Conservation (phyloP, 2,797 vertebrate species). For the Phylloscopus collybita region DNA sequence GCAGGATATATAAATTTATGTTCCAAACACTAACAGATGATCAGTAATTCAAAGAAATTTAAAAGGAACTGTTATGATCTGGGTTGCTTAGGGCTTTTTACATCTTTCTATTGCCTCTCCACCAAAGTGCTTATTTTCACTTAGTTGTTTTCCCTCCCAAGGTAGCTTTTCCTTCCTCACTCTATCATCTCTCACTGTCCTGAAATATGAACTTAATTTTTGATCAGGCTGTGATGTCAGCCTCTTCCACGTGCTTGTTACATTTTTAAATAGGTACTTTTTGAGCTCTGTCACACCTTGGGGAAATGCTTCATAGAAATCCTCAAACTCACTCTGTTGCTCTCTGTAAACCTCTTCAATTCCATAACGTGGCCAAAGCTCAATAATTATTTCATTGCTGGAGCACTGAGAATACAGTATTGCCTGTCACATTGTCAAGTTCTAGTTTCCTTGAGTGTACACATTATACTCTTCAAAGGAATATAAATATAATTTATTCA, state of each 20-base stretch:
- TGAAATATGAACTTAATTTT: neutral
- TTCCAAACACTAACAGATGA: neutral
- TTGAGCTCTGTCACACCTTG: neutral
- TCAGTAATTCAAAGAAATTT: neutral
- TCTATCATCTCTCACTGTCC: neutral
- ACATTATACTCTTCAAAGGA: neutral
- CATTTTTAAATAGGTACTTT: neutral
- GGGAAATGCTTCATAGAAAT: neutral
- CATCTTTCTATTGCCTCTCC: neutral
- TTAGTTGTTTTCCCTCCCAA: neutral
- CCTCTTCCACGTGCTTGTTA: neutral
- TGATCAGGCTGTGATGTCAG: neutral
- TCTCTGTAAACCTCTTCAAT: neutral
- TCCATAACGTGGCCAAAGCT: fast-evolving
- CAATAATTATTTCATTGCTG: neutral
- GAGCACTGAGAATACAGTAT: neutral
- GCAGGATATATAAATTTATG: slow-evolving; percentile 36
- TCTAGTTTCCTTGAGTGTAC: neutral
- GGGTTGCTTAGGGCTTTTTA: neutral
- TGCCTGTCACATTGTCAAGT: neutral
- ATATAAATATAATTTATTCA: neutral
- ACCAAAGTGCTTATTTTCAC: neutral
- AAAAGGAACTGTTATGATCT: neutral
- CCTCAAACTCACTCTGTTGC: neutral
- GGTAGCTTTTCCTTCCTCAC: neutral